Conservation (phyloP, 2,797 vertebrate genomes). For the Macropus fuliginosus region DNA sequence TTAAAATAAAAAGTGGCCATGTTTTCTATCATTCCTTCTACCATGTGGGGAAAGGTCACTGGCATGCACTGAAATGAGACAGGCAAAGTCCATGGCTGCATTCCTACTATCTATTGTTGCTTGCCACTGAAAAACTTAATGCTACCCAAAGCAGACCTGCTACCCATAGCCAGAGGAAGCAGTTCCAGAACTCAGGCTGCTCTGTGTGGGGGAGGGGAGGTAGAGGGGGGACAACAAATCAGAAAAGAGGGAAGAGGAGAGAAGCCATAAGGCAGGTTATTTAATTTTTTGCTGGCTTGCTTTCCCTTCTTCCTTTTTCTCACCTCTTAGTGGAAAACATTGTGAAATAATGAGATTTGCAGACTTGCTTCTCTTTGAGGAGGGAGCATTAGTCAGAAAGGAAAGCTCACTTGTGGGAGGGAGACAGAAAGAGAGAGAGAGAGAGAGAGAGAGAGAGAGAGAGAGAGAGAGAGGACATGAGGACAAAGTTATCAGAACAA, state of each 20-base stretch:
- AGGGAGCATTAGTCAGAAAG: not conserved
- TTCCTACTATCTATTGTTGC: not conserved
- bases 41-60: not conserved
- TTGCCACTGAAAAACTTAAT: not conserved
- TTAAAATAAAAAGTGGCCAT: not conserved
- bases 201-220: too few relatives aligned
- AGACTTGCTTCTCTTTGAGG: constrained; percentile 1
- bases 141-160: not conserved
- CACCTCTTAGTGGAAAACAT: constrained; percentile 5
- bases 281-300: not conserved
- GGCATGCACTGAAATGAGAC: not conserved
- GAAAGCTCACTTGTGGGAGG: not conserved
- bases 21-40: not conserved
- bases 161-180: not conserved
- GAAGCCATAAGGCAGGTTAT: not conserved
- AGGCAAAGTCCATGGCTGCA: not conserved
- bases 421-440: not conserved
- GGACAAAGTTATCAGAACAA: not conserved
- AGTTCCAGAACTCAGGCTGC: not conserved
- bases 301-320: constrained; percentile 1
- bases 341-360: constrained; percentile 6
- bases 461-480: not conserved
- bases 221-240: too few relatives aligned
- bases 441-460: not conserved
- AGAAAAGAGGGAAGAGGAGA: not conserved